Conservation (phyloP, 2,113 vertebrate genomes). For the Calidris pugnax region DNA sequence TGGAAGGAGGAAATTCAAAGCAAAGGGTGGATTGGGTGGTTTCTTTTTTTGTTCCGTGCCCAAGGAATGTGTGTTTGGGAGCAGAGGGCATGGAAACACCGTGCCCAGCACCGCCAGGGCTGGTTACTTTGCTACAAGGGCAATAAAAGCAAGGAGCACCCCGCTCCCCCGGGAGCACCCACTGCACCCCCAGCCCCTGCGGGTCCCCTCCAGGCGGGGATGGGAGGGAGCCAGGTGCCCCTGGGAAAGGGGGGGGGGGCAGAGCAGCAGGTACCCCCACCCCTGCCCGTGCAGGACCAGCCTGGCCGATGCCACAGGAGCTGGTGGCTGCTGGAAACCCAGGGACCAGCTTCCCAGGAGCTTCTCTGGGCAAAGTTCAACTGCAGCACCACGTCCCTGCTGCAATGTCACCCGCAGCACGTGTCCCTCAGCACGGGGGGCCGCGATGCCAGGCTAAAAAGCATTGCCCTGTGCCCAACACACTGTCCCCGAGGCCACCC, state of each 20-base stretch:
- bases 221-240: neutral
- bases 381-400: neutral
- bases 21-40: neutral
- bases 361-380: neutral
- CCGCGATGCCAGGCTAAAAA: neutral
- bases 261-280: rapidly evolving
- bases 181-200: neutral
- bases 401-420: neutral
- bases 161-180: neutral
- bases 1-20: neutral
- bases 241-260: neutral
- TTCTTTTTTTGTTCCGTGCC: neutral
- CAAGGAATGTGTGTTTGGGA: neutral
- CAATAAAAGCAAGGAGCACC: neutral
- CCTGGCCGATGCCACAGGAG: neutral
- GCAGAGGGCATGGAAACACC: neutral
- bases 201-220: neutral
- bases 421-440: rapidly evolving
- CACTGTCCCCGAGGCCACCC: neutral
- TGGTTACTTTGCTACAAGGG: neutral
- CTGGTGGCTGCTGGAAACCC: neutral
- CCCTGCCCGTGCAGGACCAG: neutral
- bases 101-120: neutral
- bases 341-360: neutral
- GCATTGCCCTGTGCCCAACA: neutral